Evolutionary conservation across 2,888 invertebrate species (phyloP), one percentile per base, ranked within the genome.

Genomic region (Drosophila stalkeri): DNA sequence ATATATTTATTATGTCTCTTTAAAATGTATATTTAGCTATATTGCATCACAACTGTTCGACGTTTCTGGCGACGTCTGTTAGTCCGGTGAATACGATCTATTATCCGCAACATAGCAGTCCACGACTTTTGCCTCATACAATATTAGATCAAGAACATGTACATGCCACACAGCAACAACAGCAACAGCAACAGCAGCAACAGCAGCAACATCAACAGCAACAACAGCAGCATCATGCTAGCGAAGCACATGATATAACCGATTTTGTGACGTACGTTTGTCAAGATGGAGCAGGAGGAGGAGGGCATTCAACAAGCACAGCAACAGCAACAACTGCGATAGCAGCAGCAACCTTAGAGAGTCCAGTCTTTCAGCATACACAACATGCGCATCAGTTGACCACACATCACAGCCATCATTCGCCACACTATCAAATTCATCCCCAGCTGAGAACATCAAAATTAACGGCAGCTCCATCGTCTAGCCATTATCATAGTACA

Each of bases 211-310:
- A 51, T 0, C 33, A 31, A 2, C 51, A 52, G 4, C 37, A 54
- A n/a, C 54, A 54, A 3, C 54, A 54, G 5, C 54, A 49, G 4
- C 37, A 35, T 14, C 52, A 16, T 81, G 46, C 84, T 76, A 92
- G 93, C 94, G 68, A 93, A 4, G 92, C 97, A 1, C 97, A 97
- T 91, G 98, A 99, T 93, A 95, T 99, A 78, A 97, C 98, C 3
- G 99, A 99, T 93, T 99, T 99, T 93, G 99, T 99, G 78, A 98
- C 98, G 51, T 97, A 99, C 91, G 99, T 99, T 61, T 99, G 99
- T 92, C 98, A 98, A 93, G 99, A 99, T 93, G 97, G 97, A 37
- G 96, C 16, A 47, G 47, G 97, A 84, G 54, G 39, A 37, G 52
- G 31, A 33, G 31, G 49, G 12, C 96, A 70, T 52, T 55, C 72